These are phyloP conservation scores for Nyctereutes procyonoides DNA, from an alignment of 2,113 vertebrate species.

Conservation along the genomic window DNA sequence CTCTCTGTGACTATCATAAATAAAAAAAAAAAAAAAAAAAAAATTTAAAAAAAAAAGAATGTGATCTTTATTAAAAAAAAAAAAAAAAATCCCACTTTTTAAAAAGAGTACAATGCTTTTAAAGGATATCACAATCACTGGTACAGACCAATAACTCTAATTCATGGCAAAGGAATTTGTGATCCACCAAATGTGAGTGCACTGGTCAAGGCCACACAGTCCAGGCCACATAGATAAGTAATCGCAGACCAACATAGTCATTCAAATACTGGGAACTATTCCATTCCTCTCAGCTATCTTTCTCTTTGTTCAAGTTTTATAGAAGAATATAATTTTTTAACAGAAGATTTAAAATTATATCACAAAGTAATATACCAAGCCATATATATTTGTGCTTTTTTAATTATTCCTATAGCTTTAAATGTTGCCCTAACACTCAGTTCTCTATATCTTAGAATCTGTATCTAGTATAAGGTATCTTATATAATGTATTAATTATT, in stretches of 20 bases:
- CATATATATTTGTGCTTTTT: not conserved
- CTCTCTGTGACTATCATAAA: no score
- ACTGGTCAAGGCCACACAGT: not conserved
- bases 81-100: not conserved
- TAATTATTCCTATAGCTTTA: not conserved
- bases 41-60: no score
- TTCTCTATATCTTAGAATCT: not conserved
- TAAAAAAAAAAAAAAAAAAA: no score
- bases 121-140: not conserved
- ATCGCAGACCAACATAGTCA: not conserved
- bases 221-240: not conserved
- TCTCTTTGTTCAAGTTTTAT: not conserved
- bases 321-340: not conserved
- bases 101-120: not conserved
- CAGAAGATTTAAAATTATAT: not conserved
- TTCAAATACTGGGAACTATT: not conserved
- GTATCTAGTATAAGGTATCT: not conserved
- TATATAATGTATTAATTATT: not conserved
- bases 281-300: not conserved
- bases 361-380: not conserved
- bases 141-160: not conserved
- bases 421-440: not conserved
- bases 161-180: not conserved
- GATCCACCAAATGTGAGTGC: not conserved
- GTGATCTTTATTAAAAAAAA: no score